A percentile compares a stretch with the other conserved stretches of the same genome.
Evolutionary conservation across 2,797 vertebrate species (phyloP).

Genomic region (Phoeniculus purpureus): DNA sequence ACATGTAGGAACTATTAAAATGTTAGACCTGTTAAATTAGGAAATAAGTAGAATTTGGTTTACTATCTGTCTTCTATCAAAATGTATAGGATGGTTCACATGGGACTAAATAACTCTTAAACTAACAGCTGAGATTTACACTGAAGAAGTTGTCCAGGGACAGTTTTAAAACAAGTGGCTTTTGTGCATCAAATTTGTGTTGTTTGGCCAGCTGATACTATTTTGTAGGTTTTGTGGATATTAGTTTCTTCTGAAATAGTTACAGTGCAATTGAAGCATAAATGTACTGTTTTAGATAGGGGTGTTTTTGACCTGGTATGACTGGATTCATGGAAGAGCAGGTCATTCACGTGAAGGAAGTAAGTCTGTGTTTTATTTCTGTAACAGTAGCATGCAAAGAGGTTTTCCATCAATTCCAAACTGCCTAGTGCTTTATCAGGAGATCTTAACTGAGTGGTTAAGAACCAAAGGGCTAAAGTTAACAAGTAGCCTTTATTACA

Average conservation of each 20-base stretch:
- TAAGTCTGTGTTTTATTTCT: constrained; percentile 32
- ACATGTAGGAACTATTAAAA: background rate
- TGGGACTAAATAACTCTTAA: background rate
- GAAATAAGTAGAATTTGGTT: background rate
- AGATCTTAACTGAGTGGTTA: constrained; percentile 59
- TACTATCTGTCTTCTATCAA: background rate
- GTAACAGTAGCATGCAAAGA: background rate
- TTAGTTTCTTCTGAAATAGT: constrained; percentile 40
- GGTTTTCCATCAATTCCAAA: constrained; percentile 26
- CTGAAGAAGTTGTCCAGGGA: background rate
- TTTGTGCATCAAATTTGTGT: background rate
- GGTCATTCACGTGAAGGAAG: constrained; percentile 28
- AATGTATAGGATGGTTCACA: background rate
- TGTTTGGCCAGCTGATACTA: background rate
- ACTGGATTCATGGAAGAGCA: constrained; percentile 28
- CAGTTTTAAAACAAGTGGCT: background rate
- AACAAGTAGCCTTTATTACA: constrained; percentile 62
- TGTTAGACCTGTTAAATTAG: background rate
- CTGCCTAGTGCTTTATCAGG: constrained; percentile 49
- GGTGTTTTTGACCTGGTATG: background rate
- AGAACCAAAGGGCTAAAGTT: constrained; percentile 75
- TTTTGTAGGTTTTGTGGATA: background rate
- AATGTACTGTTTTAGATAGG: constrained; percentile 9
- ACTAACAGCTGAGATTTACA: background rate
- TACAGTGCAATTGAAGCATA: constrained; percentile 42